These are phyloP conservation scores for Hylyphantes graminicola DNA, from an alignment of 1,140 invertebrate genomes.

Conservation along the genomic window DNA sequence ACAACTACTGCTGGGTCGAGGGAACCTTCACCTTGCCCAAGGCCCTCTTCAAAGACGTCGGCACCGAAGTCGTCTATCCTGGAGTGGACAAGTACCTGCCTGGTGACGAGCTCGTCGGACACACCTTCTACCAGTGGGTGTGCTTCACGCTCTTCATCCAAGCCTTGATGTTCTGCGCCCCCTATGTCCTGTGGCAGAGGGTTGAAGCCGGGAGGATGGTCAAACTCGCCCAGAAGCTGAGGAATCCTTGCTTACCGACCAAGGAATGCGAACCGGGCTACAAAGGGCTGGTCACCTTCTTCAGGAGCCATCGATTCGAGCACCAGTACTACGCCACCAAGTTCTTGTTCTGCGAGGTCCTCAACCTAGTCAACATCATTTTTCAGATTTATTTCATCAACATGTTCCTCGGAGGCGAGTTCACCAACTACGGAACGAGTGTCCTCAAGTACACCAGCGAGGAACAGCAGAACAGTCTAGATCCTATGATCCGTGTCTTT, in stretches of 20 bases:
- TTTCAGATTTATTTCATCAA: slow-evolving; percentile 86
- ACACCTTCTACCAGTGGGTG: slow-evolving; percentile 65
- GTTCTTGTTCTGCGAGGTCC: slow-evolving; percentile 78
- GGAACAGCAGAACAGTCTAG: slow-evolving; percentile 76
- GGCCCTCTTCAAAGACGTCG: slow-evolving; percentile 71
- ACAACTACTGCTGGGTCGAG: slow-evolving; percentile 64
- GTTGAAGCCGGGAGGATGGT: slow-evolving; percentile 77
- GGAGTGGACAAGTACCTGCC: slow-evolving; percentile 68
- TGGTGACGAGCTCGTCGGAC: slow-evolving; percentile 48
- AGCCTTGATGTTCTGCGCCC: slow-evolving; percentile 63
- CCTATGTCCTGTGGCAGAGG: slow-evolving; percentile 66
- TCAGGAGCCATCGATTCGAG: slow-evolving; percentile 79
- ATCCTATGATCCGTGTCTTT: slow-evolving; percentile 78
- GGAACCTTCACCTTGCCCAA: slow-evolving; percentile 69
- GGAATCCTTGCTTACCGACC: slow-evolving; percentile 63
- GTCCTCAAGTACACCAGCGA: slow-evolving; percentile 82
- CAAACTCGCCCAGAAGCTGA: slow-evolving; percentile 70
- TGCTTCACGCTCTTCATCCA: slow-evolving; percentile 64
- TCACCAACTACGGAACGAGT: slow-evolving; percentile 86
- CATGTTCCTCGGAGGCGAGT: slow-evolving; percentile 85
- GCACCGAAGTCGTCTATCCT: slow-evolving; percentile 62
- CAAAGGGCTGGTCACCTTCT: slow-evolving; percentile 82
- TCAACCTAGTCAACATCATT: slow-evolving; percentile 72
- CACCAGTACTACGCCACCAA: slow-evolving; percentile 88
- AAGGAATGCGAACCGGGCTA: slow-evolving; percentile 29